Base-by-base conservation (phyloP, 1,140 invertebrate species). In the Chymomyza costata region DNA sequence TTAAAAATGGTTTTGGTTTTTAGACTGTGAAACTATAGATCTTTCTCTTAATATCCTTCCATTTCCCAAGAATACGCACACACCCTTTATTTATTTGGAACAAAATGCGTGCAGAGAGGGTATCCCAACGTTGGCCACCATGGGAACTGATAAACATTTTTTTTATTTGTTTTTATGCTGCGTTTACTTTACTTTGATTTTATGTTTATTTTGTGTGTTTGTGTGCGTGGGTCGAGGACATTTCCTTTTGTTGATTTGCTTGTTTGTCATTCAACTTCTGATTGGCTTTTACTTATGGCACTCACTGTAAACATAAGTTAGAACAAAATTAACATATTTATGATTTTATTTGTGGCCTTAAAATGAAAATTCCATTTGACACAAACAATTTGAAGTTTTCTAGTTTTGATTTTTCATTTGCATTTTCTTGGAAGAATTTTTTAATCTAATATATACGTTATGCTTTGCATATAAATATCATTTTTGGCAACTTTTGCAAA, bases 271-370 rank as follows among this genome's bases (percentile, higher is more conserved):
- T 65, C 71, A 70, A 84, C 84, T 82, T 78, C 56, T 74, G 82
- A 84, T 84, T 84, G 82, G 82, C 58, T 74, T 54, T 40, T 34
- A 41, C 31, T 30, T 34, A 38, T 60, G 31, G 13, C 15, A 37
- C 34, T 7, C 16, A 25, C 10, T 39, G 30, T 14, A 35, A 28
- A n/a, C n/a, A n/a, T 7, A 6, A 17, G 40, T 25, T 40, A 7
- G 25, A 47, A 15, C 25, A 66, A 58, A 41, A 84, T 82, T 76
- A 65, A 70, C 65, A 84, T 84, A 78, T 64, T 82, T 83, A 60
- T 68, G 46, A 80, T 54, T 62, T 78, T 53, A 69, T 71, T 66
- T 73, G n/a, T 32, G 35, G 50, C 19, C 48, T 7, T 6, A 6
- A 11, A 41, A 53, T 30, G 56, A 44, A 60, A 59, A 59, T 59